phyloP scores from a whole-genome alignment of 2,888 invertebrate species.

The Drosophila rubida region DNA sequence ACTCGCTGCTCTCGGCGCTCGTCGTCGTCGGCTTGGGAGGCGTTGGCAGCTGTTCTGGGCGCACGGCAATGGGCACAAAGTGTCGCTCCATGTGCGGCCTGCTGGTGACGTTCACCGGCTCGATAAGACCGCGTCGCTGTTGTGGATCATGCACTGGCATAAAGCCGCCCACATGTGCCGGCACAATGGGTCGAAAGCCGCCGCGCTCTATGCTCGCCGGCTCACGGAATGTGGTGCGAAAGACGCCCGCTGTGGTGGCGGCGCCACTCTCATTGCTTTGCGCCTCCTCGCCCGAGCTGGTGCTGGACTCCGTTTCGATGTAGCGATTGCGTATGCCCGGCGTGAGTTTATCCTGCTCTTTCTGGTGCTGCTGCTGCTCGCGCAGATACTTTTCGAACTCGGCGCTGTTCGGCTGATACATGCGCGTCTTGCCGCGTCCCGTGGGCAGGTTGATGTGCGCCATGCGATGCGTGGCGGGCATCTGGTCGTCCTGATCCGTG shows the following conservation, averaged over 20 bases:
- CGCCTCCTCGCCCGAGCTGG: slow-evolving; percentile 79
- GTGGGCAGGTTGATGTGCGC: slow-evolving; percentile 65
- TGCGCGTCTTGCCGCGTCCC: slow-evolving; percentile 81
- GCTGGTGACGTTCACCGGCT: slow-evolving; percentile 76
- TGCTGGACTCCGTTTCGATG: slow-evolving; percentile 52
- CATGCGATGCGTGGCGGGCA: slow-evolving; percentile 82
- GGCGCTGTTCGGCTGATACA: slow-evolving; percentile 83
- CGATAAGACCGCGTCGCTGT: slow-evolving; percentile 71
- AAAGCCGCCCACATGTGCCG: slow-evolving; percentile 90
- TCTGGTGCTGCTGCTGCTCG: slow-evolving; percentile 59
- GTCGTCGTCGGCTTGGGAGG: slow-evolving; percentile 45
- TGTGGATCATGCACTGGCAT: slow-evolving; percentile 87
- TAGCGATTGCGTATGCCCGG: slow-evolving; percentile 64
- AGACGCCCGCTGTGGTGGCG: slow-evolving; percentile 71
- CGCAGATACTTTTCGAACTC: slow-evolving; percentile 84
- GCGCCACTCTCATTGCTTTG: slow-evolving; percentile 78
- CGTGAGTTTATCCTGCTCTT: slow-evolving; percentile 37
- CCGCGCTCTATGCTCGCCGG: slow-evolving; percentile 88
- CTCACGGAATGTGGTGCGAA: slow-evolving; percentile 82
- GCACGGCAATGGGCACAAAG: slow-evolving; percentile 66
- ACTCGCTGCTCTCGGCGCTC: slow-evolving; percentile 61
- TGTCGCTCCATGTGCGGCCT: slow-evolving; percentile 54
- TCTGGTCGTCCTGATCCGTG: slow-evolving; percentile 63
- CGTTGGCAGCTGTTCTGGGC: slow-evolving; percentile 22
- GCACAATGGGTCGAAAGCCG: slow-evolving; percentile 91